These are phyloP conservation scores for Ophioninae sp. DNA, from an alignment of 2,888 invertebrate genomes.

Conservation along the genomic window DNA sequence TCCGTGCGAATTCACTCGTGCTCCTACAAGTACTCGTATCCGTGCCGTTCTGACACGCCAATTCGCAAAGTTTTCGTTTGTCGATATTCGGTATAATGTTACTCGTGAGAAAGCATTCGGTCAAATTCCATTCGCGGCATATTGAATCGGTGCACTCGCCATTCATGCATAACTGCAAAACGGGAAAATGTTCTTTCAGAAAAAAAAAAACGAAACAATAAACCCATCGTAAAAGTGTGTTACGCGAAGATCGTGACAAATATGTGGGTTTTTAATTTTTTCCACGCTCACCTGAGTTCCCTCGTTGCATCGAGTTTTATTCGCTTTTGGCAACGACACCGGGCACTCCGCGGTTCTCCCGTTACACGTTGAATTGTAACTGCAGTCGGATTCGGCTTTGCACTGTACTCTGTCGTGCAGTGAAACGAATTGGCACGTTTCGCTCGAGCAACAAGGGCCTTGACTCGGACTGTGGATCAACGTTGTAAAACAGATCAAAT, in stretches of 20 bases:
- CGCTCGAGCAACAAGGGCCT: conserved; percentile 96
- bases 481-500: neutral
- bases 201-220: conserved; percentile 7
- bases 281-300: conserved; percentile 85
- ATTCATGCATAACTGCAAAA: conserved; percentile 88
- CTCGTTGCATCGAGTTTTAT: conserved; percentile 98
- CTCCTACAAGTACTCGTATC: conserved; percentile 89
- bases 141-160: conserved; percentile 98
- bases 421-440: conserved; percentile 89
- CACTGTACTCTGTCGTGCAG: conserved; percentile 86
- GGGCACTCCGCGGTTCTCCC: conserved; percentile 95
- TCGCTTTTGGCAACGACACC: conserved; percentile 88
- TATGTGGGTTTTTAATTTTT: neutral
- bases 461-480: conserved; percentile 91
- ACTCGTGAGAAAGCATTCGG: conserved; percentile 96
- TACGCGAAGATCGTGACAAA: neutral
- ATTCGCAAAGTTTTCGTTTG: conserved; percentile 94
- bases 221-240: neutral
- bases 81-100: conserved; percentile 88
- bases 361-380: conserved; percentile 92
- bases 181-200: neutral
- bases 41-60: conserved; percentile 96
- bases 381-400: conserved; percentile 94
- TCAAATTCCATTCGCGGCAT: conserved; percentile 96
- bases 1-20: conserved; percentile 92